A percentile compares a stretch with the other conserved stretches of the same genome.
Evolutionary conservation across 2,113 vertebrate genomes (phyloP).

Genomic region (Neogobius melanostomus): DNA sequence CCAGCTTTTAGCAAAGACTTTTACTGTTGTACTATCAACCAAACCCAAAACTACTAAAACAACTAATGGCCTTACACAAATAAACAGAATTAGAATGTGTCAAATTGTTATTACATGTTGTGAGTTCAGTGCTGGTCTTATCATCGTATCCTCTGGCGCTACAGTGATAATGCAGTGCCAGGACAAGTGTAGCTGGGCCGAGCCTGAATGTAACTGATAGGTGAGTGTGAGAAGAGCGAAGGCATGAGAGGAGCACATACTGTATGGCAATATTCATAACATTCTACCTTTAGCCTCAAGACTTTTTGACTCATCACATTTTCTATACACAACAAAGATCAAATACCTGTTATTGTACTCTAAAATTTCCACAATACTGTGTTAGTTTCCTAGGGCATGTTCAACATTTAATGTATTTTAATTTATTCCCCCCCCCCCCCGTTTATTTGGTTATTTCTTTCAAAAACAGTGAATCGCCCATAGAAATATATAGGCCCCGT

Average conservation of each 20-base stretch:
- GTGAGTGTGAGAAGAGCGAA: conserved; percentile 16
- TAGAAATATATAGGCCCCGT: too few species aligned
- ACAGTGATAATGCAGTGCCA: conserved; percentile 49
- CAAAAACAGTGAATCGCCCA: too few species aligned
- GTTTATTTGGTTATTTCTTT: too few species aligned
- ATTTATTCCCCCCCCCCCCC: too few species aligned
- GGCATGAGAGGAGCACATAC: conserved; percentile 11
- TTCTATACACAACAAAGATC: too few species aligned
- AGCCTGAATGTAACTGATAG: conserved; percentile 32
- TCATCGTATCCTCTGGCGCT: conserved; percentile 41
- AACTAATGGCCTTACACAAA: background rate
- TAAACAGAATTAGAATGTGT: background rate
- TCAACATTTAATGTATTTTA: too few species aligned
- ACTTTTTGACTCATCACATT: too few species aligned
- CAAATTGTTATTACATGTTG: background rate
- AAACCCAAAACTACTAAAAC: background rate
- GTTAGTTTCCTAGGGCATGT: too few species aligned
- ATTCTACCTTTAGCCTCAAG: background rate
- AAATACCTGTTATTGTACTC: too few species aligned
- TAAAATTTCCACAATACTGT: too few species aligned
- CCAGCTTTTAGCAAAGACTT: background rate
- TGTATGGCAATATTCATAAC: background rate
- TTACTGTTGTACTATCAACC: background rate
- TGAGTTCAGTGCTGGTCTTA: background rate
- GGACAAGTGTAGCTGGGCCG: conserved; percentile 37